phyloP scores from a whole-genome alignment of 2,888 invertebrate genomes.

The Ephialtes manifestator region DNA sequence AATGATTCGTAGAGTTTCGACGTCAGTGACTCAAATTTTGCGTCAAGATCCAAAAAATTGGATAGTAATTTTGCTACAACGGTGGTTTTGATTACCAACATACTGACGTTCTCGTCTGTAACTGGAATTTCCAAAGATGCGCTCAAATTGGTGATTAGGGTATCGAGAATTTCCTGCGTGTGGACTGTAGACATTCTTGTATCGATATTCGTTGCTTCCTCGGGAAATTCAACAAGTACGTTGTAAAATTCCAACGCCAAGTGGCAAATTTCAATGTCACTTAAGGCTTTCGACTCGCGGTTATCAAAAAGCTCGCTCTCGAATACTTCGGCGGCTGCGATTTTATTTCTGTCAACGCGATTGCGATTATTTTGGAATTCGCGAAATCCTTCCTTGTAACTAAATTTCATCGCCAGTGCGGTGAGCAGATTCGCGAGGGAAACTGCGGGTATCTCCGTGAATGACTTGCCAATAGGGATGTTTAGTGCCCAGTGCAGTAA shows the following conservation, averaged over 20 bases:
- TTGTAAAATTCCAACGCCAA: slow-evolving; percentile 71
- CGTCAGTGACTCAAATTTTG: slow-evolving; percentile 41
- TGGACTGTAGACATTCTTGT: slow-evolving; percentile 59
- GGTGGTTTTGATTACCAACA: slow-evolving; percentile 74
- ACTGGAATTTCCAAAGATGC: slow-evolving; percentile 59
- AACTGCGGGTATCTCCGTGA: slow-evolving; percentile 71
- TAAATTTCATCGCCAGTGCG: slow-evolving; percentile 75
- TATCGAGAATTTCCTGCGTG: slow-evolving; percentile 69
- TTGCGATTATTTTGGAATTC: slow-evolving; percentile 46
- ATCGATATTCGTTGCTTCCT: slow-evolving; percentile 67
- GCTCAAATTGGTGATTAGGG: slow-evolving; percentile 69
- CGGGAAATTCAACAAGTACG: slow-evolving; percentile 35
- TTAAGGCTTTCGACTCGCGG: slow-evolving; percentile 58
- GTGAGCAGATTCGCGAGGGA: slow-evolving; percentile 77
- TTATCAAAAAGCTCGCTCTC: slow-evolving; percentile 65
- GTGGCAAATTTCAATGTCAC: slow-evolving; percentile 76
- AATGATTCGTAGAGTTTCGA: slow-evolving; percentile 8
- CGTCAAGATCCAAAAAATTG: slow-evolving; percentile 75
- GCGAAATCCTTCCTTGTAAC: slow-evolving; percentile 67
- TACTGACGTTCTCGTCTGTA: slow-evolving; percentile 66
- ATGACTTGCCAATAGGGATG: slow-evolving; percentile 72
- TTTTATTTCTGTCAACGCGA: neutral
- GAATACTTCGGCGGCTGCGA: neutral
- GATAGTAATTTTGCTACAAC: slow-evolving; percentile 77
- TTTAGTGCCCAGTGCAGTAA: slow-evolving; percentile 79